These are phyloP conservation scores for Patella pellucida DNA, from an alignment of 2,888 invertebrate genomes.

Conservation along the genomic window DNA sequence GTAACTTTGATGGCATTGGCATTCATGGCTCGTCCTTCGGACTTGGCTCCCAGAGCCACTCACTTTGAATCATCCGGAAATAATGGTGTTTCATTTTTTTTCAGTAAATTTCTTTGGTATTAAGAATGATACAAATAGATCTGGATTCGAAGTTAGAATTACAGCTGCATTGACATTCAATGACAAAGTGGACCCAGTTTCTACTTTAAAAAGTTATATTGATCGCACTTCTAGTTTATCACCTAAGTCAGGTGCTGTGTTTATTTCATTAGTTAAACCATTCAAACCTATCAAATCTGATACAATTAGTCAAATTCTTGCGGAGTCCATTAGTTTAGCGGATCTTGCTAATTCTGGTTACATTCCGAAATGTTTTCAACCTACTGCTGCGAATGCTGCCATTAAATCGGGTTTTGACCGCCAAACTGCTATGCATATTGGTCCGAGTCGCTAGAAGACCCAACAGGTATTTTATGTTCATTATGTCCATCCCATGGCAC, in stretches of 20 bases:
- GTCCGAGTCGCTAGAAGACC: neutral
- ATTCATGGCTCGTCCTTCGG: constrained; percentile 11
- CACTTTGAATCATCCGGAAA: neutral
- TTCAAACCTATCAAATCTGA: neutral
- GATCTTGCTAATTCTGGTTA: neutral
- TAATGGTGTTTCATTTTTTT: neutral
- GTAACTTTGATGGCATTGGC: constrained; percentile 6
- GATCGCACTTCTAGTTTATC: neutral
- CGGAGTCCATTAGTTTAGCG: constrained; percentile 2
- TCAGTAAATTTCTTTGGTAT: constrained; percentile 6
- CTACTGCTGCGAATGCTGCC: neutral
- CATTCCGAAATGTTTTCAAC: neutral
- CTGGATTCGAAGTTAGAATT: neutral
- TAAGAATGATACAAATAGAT: constrained; percentile 7
- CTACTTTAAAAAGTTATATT: neutral
- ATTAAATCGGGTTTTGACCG: neutral
- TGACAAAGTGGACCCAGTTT: neutral
- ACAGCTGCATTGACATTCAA: neutral
- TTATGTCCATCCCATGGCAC: neutral
- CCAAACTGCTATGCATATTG: neutral
- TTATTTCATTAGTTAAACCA: neutral
- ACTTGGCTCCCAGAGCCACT: constrained; percentile 11
- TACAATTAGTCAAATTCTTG: neutral
- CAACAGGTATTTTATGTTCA: neutral
- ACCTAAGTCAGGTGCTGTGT: neutral